Base-by-base conservation (phyloP, 2,888 invertebrate genomes). In the Trimorus sp. region DNA sequence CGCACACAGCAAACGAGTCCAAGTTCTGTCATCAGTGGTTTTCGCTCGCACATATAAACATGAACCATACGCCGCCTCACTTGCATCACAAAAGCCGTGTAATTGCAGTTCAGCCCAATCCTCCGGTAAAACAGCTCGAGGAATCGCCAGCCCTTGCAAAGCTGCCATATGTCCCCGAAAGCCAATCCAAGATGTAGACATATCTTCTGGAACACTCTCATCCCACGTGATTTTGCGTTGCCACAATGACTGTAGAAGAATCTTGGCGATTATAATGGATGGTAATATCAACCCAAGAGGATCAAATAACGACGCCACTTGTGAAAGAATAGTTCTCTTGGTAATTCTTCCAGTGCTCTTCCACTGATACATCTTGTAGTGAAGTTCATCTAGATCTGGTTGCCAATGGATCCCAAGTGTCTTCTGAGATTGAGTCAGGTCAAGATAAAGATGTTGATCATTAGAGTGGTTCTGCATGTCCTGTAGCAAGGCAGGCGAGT, bases 231-330 rank as follows among this genome's bases (percentile, higher is more conserved):
- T 15, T 15, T 60, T 38, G 6, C 40, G 15, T 40, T 40, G 40
- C 59, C 59, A 60, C 9, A 40, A 37, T 49, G 14, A 26, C 9
- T 63, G 63, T 2, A 63, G 26, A 0, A 63, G 0, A 6, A 63
- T 37, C 16, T 63, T 63, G 5, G 49, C 48, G 36, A 63, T 48
- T 4, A 63, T 63, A 7, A 63, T n/a, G 1, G 63, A 49, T 26
- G 36, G n/a, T 36, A 60, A 48, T 1, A 26, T 26, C 37, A 63
- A 14, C 6, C 63, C 63, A 6, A 63, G 14, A 8, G 63, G 49
- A 40, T 63, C 63, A 49, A 63, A 63, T n/a, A 63, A 36, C 3
- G 63, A 12, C 14, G 63, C 36, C 7, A 63, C 49, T n/a, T 49
- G 12, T 7, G 49, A 63, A 5, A 63, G 37, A 36, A 63, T 63